These are phyloP conservation scores for Euborellia annulipes DNA, from an alignment of 1,140 invertebrate species.

Conservation along the genomic window DNA sequence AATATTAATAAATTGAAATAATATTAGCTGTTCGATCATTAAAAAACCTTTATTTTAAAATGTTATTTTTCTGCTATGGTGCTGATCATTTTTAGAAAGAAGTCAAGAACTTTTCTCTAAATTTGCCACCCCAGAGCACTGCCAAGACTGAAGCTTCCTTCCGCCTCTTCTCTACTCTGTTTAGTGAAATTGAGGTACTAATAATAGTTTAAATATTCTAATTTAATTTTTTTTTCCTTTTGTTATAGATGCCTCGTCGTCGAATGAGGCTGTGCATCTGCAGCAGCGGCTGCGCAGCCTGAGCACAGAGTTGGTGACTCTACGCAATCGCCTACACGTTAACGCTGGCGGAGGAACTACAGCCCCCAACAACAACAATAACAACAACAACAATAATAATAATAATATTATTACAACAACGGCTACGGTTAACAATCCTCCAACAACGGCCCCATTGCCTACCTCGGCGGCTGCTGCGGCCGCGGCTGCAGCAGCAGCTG, in stretches of 20 bases:
- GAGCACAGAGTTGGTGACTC: constrained; percentile 74
- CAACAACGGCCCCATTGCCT: constrained; percentile 19
- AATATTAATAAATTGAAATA: too few species aligned
- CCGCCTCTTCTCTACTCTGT: too few species aligned
- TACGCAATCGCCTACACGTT: constrained; percentile 69
- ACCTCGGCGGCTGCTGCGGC: constrained; percentile 2
- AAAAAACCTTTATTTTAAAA: too few species aligned
- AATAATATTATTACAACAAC: not conserved
- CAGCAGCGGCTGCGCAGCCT: constrained; percentile 76
- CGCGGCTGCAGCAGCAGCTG: constrained; percentile 3
- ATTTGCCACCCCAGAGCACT: too few species aligned
- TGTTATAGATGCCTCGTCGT: constrained; percentile 74
- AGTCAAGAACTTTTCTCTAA: too few species aligned
- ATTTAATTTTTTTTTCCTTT: constrained; percentile 8
- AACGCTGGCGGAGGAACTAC: constrained; percentile 30
- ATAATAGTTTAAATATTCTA: not conserved
- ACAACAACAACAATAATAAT: constrained; percentile 5
- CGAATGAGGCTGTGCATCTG: constrained; percentile 80
- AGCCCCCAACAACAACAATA: constrained; percentile 13
- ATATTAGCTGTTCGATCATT: too few species aligned
- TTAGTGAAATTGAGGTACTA: too few species aligned
- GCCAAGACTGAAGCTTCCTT: too few species aligned
- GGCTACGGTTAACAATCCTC: constrained; percentile 14
- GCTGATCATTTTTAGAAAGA: too few species aligned
- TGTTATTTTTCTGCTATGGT: too few species aligned